These are phyloP conservation scores for Phaetusa simplex DNA, from an alignment of 2,113 vertebrate species.

Conservation along the genomic window DNA sequence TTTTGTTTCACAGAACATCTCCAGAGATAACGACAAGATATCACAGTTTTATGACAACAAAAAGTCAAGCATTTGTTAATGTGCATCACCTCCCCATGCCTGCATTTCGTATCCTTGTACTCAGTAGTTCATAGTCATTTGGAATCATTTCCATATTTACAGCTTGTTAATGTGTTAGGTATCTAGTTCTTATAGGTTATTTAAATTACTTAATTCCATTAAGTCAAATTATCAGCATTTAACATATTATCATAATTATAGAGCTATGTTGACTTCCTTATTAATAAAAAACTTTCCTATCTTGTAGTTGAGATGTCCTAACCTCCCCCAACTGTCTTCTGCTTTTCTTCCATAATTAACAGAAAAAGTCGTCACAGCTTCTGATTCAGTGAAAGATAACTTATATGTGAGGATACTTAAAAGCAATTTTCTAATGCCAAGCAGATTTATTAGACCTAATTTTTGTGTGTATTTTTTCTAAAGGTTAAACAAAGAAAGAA, in stretches of 20 bases:
- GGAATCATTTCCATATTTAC: background rate
- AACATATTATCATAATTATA: background rate
- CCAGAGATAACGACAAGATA: background rate
- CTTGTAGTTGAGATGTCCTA: background rate
- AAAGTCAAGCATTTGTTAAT: background rate
- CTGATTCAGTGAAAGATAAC: background rate
- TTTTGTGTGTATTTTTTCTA: background rate
- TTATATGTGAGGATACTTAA: background rate
- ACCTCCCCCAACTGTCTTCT: background rate
- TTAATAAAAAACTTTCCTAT: background rate
- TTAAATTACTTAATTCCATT: background rate
- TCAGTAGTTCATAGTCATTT: background rate
- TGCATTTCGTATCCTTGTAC: background rate
- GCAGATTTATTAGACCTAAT: background rate
- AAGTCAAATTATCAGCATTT: background rate
- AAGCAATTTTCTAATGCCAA: background rate
- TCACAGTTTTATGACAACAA: background rate
- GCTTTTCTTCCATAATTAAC: background rate
- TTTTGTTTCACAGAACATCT: background rate
- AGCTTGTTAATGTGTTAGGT: background rate
- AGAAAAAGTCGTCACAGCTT: background rate
- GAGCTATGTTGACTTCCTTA: background rate
- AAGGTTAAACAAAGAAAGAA: background rate
- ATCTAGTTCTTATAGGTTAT: background rate
- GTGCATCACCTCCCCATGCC: rapidly evolving